Evolutionary conservation across 2,888 invertebrate genomes (phyloP).

Genomic region (Melitaea athalia): DNA sequence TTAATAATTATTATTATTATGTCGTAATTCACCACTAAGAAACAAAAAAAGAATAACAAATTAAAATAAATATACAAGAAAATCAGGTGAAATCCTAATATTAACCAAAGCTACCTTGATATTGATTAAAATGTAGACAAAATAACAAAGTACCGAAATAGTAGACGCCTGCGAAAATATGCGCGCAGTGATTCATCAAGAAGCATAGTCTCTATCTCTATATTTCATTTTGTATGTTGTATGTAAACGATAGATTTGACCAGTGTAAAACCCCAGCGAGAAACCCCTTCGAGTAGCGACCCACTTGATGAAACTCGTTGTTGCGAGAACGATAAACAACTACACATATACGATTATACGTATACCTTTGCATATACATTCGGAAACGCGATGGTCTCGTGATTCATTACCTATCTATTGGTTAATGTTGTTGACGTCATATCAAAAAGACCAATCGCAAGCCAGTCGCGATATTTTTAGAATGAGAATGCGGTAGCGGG

Average conservation of each 20-base stretch:
- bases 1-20: too few relatives aligned
- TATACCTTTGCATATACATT: conserved; percentile 44
- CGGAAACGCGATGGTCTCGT: conserved; percentile 60
- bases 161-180: conserved; percentile 1
- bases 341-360: conserved; percentile 38
- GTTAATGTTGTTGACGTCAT: conserved; percentile 68
- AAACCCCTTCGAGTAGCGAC: conserved; percentile 30
- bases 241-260: conserved; percentile 26
- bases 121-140: not conserved
- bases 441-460: conserved; percentile 57
- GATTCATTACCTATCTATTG: conserved; percentile 62
- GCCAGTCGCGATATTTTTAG: conserved; percentile 69
- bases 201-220: conserved; percentile 6
- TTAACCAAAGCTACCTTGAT: not conserved
- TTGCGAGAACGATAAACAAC: conserved; percentile 30
- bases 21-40: too few relatives aligned
- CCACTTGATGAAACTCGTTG: conserved; percentile 32
- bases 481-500: conserved; percentile 65
- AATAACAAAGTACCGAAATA: not conserved
- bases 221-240: conserved; percentile 26
- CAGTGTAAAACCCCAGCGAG: conserved; percentile 46
- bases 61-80: too few relatives aligned
- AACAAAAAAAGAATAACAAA: too few relatives aligned
- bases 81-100: too few relatives aligned
- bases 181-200: conserved; percentile 15